phyloP scores from a whole-genome alignment of 2,888 invertebrate species.

The Adineta ricciae region DNA sequence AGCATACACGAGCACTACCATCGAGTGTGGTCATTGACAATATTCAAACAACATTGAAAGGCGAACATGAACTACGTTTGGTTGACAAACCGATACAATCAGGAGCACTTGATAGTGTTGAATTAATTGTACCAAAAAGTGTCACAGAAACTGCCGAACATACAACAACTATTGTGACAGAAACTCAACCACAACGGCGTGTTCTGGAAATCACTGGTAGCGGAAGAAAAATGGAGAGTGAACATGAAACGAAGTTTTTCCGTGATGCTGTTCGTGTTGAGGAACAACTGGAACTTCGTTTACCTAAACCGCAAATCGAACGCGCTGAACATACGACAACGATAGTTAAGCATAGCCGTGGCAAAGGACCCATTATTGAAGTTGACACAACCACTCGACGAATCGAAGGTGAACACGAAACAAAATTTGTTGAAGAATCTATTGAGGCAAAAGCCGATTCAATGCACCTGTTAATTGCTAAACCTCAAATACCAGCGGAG shows the following conservation, averaged over 20 bases:
- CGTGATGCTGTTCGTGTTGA: background rate
- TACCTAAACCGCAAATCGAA: background rate
- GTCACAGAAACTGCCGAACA: background rate
- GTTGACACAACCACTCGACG: background rate
- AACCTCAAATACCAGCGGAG: background rate
- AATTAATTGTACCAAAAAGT: background rate
- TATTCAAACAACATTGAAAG: slow-evolving; percentile 7
- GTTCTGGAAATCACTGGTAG: slow-evolving; percentile 10
- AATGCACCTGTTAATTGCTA: background rate
- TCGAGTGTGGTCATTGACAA: background rate
- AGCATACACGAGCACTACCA: background rate
- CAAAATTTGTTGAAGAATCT: background rate
- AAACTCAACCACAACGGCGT: background rate
- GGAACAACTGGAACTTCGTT: background rate
- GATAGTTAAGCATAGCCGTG: slow-evolving; percentile 4
- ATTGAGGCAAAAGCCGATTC: background rate
- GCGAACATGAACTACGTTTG: background rate
- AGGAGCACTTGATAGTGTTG: background rate
- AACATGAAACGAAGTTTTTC: background rate
- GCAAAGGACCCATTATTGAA: slow-evolving; percentile 11
- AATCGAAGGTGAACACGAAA: background rate
- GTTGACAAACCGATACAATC: background rate
- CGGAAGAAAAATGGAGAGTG: background rate
- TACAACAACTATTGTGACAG: background rate
- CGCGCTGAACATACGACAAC: slow-evolving; percentile 2